phyloP scores from a whole-genome alignment of 2,113 vertebrate species.

The Podarcis cretensis region DNA sequence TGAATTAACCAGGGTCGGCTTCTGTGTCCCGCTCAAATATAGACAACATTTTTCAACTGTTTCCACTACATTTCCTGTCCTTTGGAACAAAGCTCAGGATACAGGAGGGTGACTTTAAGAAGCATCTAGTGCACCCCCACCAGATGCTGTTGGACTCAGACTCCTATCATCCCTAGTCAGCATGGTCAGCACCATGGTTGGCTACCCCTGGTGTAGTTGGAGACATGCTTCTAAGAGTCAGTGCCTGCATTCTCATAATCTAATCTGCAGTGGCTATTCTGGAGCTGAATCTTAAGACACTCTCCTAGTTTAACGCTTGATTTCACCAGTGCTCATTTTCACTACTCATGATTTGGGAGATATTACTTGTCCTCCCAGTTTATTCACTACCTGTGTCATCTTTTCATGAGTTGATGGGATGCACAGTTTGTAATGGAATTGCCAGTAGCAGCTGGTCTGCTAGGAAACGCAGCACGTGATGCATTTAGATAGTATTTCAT shows the following conservation, averaged over 20 bases:
- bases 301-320: not conserved
- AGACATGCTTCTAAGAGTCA: not conserved
- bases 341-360: constrained; percentile 16
- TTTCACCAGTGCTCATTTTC: not conserved
- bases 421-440: constrained; percentile 27
- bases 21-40: not conserved
- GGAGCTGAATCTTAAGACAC: not conserved
- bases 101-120: constrained; percentile 21
- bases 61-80: not conserved
- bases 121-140: not conserved
- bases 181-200: no score
- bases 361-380: not conserved
- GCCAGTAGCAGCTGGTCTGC: fast-evolving
- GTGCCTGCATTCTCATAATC: not conserved
- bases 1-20: constrained; percentile 16
- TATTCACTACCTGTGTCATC: not conserved
- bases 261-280: not conserved
- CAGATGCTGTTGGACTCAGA: not conserved
- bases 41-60: constrained; percentile 11
- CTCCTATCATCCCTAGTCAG: not conserved
- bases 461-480: not conserved
- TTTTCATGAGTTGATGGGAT: constrained; percentile 18
- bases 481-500: not conserved
- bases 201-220: not conserved
- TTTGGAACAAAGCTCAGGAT: not conserved